Conservation (phyloP, 1,140 invertebrate species). For the Polyergus mexicanus region DNA sequence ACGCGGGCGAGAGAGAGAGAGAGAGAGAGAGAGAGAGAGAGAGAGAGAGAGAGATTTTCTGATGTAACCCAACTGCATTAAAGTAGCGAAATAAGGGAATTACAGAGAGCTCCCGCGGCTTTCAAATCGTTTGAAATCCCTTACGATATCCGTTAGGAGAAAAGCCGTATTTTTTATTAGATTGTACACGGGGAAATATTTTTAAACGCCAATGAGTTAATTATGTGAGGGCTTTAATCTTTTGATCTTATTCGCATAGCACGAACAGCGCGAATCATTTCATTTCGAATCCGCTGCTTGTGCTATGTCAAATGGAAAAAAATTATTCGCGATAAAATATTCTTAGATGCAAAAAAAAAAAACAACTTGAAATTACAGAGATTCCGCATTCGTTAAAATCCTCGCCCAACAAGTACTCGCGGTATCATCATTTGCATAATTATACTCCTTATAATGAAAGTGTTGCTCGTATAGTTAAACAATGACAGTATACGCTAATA, state of each 20-base stretch:
- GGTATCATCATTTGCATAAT: neutral
- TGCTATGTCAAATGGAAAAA: neutral
- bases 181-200: neutral
- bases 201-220: neutral
- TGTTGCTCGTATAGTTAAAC: slow-evolving; percentile 32
- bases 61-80: slow-evolving; percentile 44
- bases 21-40: neutral
- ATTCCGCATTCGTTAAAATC: slow-evolving; percentile 27
- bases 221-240: slow-evolving; percentile 9
- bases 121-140: slow-evolving; percentile 15
- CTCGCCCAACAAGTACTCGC: neutral
- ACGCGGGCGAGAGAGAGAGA: neutral
- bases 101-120: neutral
- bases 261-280: slow-evolving; percentile 26
- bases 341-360: neutral
- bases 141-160: slow-evolving; percentile 30
- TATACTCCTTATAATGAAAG: slow-evolving; percentile 28
- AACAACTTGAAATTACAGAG: slow-evolving; percentile 2
- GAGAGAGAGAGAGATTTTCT: slow-evolving; percentile 31
- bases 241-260: neutral
- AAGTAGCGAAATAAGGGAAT: slow-evolving; percentile 41
- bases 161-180: neutral
- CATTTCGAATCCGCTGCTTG: neutral
- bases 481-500: neutral
- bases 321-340: slow-evolving; percentile 33